Evolutionary conservation across 2,888 invertebrate species (phyloP).

Genomic region (Troides helena): DNA sequence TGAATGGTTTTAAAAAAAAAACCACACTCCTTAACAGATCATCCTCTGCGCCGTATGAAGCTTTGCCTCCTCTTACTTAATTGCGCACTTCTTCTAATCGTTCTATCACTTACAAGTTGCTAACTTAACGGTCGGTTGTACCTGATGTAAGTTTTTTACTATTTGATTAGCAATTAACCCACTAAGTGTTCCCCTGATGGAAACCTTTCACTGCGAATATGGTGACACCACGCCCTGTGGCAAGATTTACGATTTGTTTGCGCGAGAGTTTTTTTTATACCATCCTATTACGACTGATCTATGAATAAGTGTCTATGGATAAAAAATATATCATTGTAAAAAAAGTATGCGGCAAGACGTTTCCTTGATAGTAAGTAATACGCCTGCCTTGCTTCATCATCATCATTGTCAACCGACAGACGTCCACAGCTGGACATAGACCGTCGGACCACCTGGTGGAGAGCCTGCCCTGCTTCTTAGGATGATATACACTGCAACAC

Average conservation of each 20-base stretch:
- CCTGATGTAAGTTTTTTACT: conserved; percentile 14
- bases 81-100: conserved; percentile 24
- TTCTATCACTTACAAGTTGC: conserved; percentile 27
- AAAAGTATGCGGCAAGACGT: too few species aligned
- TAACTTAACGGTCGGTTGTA: conserved; percentile 20
- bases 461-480: too few species aligned
- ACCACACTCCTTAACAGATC: not conserved
- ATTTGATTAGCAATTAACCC: conserved; percentile 30
- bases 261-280: not conserved
- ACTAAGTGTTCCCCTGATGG: conserved; percentile 22
- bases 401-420: too few species aligned
- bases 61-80: conserved; percentile 4
- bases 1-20: not conserved
- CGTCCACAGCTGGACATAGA: too few species aligned
- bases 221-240: conserved; percentile 9
- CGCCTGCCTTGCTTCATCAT: too few species aligned
- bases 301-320: too few species aligned
- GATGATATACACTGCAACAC: too few species aligned
- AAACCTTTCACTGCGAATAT: conserved; percentile 9
- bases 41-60: not conserved
- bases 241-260: conserved; percentile 27
- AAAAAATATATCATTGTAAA: too few species aligned
- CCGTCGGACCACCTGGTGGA: too few species aligned
- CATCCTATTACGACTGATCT: not conserved
- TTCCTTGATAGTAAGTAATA: too few species aligned